A percentile compares a stretch with the other conserved stretches of the same genome.
Evolutionary conservation across 1,140 invertebrate species (phyloP).

Genomic region (Lordiphosa stackelbergi): DNA sequence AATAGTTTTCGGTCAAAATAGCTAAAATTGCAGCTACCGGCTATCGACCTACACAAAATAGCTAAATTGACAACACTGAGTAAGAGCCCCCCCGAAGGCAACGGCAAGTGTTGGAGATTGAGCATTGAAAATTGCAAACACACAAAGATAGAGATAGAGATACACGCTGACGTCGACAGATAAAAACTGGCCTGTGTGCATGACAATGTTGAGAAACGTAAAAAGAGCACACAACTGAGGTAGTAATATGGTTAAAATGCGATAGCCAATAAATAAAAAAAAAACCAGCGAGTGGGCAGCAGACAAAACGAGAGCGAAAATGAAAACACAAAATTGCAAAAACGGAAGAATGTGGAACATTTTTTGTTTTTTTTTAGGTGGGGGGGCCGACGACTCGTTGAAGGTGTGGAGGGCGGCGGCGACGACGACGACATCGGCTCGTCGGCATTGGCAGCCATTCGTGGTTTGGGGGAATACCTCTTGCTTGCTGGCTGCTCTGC

Average conservation of each 20-base stretch:
- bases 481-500: slow-evolving; percentile 24
- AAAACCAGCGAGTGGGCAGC: slow-evolving; percentile 18
- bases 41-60: too few relatives aligned
- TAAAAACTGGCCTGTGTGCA: slow-evolving; percentile 25
- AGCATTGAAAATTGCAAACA: slow-evolving; percentile 24
- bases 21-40: too few relatives aligned
- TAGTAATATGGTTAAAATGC: slow-evolving; percentile 10
- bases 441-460: slow-evolving; percentile 29
- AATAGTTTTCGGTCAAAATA: too few relatives aligned
- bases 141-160: slow-evolving; percentile 19
- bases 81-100: slow-evolving; percentile 7
- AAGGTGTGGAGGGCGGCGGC: slow-evolving; percentile 22
- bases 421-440: slow-evolving; percentile 15
- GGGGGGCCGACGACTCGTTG: not conserved
- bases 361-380: slow-evolving; percentile 20
- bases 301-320: slow-evolving; percentile 68
- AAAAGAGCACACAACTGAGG: slow-evolving; percentile 14
- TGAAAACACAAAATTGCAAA: slow-evolving; percentile 64
- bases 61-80: too few relatives aligned
- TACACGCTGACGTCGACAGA: slow-evolving; percentile 45
- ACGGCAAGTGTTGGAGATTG: slow-evolving; percentile 30
- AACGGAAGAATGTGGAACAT: slow-evolving; percentile 70
- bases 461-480: slow-evolving; percentile 71
- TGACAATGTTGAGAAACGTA: slow-evolving; percentile 45
- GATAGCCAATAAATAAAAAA: slow-evolving; percentile 36